Evolutionary conservation across 2,888 invertebrate genomes (phyloP).

Genomic region (Mantis religiosa): DNA sequence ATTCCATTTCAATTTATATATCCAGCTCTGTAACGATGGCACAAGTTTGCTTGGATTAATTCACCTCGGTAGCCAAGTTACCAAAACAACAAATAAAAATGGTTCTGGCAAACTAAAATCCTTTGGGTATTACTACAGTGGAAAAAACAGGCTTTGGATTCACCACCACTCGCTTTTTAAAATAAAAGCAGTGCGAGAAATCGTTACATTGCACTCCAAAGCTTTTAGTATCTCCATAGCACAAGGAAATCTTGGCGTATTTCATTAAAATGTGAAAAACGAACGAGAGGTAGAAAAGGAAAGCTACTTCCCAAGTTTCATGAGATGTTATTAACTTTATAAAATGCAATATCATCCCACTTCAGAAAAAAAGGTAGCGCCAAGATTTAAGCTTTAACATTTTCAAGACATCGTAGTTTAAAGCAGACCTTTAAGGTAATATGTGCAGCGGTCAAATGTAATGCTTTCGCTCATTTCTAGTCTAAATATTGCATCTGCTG

Average conservation of each 20-base stretch:
- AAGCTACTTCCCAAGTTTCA: not conserved
- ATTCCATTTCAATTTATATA: too few relatives aligned
- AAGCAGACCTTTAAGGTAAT: too few relatives aligned
- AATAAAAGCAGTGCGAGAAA: not conserved
- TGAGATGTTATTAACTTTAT: not conserved
- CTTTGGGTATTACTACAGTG: too few relatives aligned
- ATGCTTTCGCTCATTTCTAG: too few relatives aligned
- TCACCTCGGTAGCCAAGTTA: too few relatives aligned
- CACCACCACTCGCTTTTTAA: not conserved
- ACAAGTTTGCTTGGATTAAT: too few relatives aligned
- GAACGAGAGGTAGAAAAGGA: not conserved
- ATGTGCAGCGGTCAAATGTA: too few relatives aligned
- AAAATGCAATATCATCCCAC: not conserved
- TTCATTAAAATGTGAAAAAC: not conserved
- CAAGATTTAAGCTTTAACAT: not conserved
- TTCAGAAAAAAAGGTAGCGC: not conserved
- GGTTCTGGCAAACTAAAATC: too few relatives aligned
- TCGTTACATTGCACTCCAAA: not conserved
- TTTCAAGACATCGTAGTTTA: not conserved
- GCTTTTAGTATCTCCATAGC: not conserved
- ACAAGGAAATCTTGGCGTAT: not conserved
- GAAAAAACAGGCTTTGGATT: not conserved
- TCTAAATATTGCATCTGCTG: too few relatives aligned
- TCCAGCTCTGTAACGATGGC: too few relatives aligned
- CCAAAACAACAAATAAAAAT: too few relatives aligned